Percentiles rank a stretch among this genome's conserved stretches.
phyloP scores from a whole-genome alignment of 2,113 vertebrate genomes.

The Petaurus breviceps region DNA sequence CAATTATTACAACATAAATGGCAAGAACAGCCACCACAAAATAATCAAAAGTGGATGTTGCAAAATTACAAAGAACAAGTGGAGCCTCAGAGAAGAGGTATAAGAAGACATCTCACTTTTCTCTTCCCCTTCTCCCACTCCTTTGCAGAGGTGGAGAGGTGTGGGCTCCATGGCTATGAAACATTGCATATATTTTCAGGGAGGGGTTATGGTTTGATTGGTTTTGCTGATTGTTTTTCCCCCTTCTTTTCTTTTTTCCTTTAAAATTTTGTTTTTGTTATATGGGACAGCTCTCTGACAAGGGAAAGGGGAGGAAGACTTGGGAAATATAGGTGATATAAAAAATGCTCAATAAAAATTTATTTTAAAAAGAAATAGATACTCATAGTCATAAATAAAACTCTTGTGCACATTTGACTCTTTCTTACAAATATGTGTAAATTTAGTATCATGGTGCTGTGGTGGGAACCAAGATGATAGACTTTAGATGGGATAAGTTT shows the following conservation, averaged over 20 bases:
- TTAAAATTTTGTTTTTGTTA: background rate
- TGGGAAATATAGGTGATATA: background rate
- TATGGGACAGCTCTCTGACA: background rate
- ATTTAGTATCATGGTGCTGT: background rate
- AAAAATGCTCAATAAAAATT: background rate
- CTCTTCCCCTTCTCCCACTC: background rate
- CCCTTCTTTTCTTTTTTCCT: background rate
- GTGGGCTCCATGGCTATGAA: background rate
- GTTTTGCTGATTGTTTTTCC: background rate
- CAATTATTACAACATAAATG: background rate
- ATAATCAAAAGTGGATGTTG: background rate
- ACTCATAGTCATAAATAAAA: background rate
- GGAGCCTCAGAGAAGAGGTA: background rate
- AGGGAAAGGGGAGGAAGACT: background rate
- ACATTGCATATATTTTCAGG: background rate
- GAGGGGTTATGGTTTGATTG: background rate
- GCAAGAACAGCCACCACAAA: background rate
- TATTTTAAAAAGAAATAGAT: background rate
- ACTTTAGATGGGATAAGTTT: conserved; percentile 33
- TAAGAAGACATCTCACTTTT: background rate
- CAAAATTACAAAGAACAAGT: background rate
- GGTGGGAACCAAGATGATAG: background rate
- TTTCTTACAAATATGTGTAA: background rate
- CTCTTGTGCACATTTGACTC: background rate
- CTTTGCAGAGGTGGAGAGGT: background rate